These are phyloP conservation scores for Cryptoblepharus egeriae DNA, from an alignment of 2,797 vertebrate genomes.

Conservation along the genomic window DNA sequence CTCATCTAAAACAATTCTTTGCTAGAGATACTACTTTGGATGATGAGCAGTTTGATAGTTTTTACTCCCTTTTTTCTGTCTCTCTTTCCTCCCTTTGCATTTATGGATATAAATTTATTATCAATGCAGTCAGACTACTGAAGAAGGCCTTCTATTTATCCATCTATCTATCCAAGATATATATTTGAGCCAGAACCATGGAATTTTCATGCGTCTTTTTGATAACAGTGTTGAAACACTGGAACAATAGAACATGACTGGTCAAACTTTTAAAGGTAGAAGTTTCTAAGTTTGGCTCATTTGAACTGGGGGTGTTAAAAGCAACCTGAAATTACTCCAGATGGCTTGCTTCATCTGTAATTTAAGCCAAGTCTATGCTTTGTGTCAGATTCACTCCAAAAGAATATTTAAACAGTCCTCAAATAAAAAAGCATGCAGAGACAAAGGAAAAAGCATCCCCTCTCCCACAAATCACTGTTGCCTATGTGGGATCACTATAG, in stretches of 20 bases:
- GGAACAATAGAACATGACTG: constrained; percentile 24
- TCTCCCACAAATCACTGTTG: constrained; percentile 38
- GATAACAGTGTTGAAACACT: background rate
- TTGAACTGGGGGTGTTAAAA: constrained; percentile 51
- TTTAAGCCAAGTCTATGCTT: constrained; percentile 32
- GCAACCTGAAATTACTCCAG: constrained; percentile 42
- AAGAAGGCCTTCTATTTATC: background rate
- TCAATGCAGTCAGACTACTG: background rate
- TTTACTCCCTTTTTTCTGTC: background rate
- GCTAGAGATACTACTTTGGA: background rate
- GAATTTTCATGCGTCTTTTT: constrained; percentile 30
- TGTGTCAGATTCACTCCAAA: constrained; percentile 24
- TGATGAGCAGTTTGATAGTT: constrained; percentile 5
- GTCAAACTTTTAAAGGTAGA: constrained; percentile 43
- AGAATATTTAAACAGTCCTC: constrained; percentile 18
- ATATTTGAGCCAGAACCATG: constrained; percentile 25
- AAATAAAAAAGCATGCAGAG: background rate
- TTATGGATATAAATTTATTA: constrained; percentile 24
- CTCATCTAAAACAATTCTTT: constrained; percentile 43
- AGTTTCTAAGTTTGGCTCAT: constrained; percentile 43
- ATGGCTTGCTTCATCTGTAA: constrained; percentile 37
- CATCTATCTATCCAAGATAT: constrained; percentile 22
- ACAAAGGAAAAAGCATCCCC: background rate
- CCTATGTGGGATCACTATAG: constrained; percentile 52
- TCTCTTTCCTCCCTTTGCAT: background rate